Evolutionary conservation across 2,797 vertebrate genomes (phyloP), one percentile per base, ranked within the genome.

Genomic region (Gadopsis bispinosus): DNA sequence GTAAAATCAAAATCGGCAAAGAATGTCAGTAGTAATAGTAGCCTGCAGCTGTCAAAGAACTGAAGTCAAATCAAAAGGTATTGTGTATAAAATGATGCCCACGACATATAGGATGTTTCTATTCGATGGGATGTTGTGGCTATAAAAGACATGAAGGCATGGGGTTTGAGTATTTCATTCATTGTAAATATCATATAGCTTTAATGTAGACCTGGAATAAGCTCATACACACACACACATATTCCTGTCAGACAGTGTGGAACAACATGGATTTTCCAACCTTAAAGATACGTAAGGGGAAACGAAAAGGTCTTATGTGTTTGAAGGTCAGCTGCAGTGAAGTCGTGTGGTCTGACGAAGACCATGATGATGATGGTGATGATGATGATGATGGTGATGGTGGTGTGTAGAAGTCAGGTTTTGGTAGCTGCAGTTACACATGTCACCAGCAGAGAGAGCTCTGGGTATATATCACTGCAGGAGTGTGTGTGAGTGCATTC

Each of bases 381-480:
- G 59, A 13, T 45, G 47, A 12, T 41, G 29, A 4, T 33, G 33
- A 4, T 37, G 56, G 1, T 51, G 68, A 0, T 20, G 1, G 2
- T 13, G 3, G 19, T 14, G 14, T 70, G 48, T 16, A 9, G 47
- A 59, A 50, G 33, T 60, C n/a, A n/a, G 39, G 20, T 60, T 60
- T 45, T 20, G 5, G 4, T 12, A 9, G 47, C 26, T 81, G 80
- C 58, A 69, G 69, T 69, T 75, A 67, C 48, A 26, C 45, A 43
- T 48, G 5, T 19, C 1, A 47, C 87, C 93, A 94, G 90, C 73
- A 91, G 94, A 94, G 93, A 91, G 91, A 76, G 90, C 92, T 93
- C 89, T 88, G 83, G 80, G 77, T 87, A 43, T 89, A 75, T 62
- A 58, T 73, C 78, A 48, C 60, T 48, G 54, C 39, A 66, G 12